These are phyloP conservation scores for Pinctada fucata DNA, from an alignment of 2,888 invertebrate species.

Conservation along the genomic window DNA sequence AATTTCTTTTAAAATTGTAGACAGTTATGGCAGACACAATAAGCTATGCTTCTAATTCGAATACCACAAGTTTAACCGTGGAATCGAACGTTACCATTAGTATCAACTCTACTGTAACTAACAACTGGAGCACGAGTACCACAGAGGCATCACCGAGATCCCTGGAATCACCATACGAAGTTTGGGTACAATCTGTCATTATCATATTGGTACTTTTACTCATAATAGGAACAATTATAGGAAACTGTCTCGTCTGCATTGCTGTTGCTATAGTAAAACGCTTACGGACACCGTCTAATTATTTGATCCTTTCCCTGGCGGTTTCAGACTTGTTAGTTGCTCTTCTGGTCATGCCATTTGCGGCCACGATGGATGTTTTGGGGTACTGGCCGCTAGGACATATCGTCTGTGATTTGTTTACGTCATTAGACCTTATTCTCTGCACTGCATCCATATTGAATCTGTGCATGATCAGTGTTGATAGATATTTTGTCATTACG, in stretches of 20 bases:
- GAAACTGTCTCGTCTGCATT: conserved; percentile 79
- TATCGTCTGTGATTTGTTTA: conserved; percentile 79
- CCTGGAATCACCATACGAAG: conserved; percentile 29
- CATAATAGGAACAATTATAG: conserved; percentile 78
- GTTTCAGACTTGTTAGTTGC: conserved; percentile 80
- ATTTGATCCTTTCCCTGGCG: conserved; percentile 78
- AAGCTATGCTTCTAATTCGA: no score
- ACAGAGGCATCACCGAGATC: conserved; percentile 5
- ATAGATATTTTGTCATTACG: conserved; percentile 79
- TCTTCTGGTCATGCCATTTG: conserved; percentile 79
- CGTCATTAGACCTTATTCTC: conserved; percentile 79
- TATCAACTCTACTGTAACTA: background rate
- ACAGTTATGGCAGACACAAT: no score
- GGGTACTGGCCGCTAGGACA: conserved; percentile 74
- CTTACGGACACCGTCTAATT: conserved; percentile 77
- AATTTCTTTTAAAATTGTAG: no score
- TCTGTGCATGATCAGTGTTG: conserved; percentile 80
- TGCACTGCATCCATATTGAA: conserved; percentile 80
- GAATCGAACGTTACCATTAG: background rate
- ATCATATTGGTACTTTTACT: conserved; percentile 66
- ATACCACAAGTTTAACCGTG: no score
- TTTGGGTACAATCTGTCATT: conserved; percentile 63
- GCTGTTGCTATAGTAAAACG: conserved; percentile 79
- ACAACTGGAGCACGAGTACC: background rate
- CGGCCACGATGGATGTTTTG: conserved; percentile 75